Percentiles rank a stretch among this genome's conserved stretches.
These are phyloP conservation scores for Hirtodrosophila trivittata DNA, from an alignment of 2,888 invertebrate genomes.

Conservation along the genomic window DNA sequence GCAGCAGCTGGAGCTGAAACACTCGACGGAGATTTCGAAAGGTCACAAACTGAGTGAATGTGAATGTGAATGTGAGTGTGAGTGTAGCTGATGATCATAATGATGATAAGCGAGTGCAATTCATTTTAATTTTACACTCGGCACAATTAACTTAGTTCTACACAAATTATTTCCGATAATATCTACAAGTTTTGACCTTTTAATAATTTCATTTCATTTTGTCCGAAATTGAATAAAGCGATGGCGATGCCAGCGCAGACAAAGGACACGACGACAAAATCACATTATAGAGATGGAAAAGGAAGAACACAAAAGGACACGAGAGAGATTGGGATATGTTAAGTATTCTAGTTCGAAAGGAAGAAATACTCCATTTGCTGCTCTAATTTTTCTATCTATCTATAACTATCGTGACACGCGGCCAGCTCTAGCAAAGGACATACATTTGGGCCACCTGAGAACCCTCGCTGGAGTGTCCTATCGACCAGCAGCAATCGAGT, in stretches of 20 bases:
- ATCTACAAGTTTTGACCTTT: slow-evolving; percentile 54
- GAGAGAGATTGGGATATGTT: no score
- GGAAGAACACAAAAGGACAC: neutral
- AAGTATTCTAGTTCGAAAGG: no score
- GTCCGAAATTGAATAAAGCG: slow-evolving; percentile 68
- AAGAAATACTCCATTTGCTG: no score
- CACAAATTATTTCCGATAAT: slow-evolving; percentile 66
- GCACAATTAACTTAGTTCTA: slow-evolving; percentile 41
- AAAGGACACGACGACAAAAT: slow-evolving; percentile 14
- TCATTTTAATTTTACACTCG: slow-evolving; percentile 26
- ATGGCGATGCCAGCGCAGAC: slow-evolving; percentile 18
- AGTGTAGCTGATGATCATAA: neutral
- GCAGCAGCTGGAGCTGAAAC: slow-evolving; percentile 20
- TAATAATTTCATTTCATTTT: slow-evolving; percentile 72
- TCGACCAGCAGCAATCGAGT: slow-evolving; percentile 25
- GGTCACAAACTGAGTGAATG: slow-evolving; percentile 18
- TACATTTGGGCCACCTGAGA: slow-evolving; percentile 3
- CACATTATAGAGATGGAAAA: slow-evolving; percentile 9
- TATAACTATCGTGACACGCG: slow-evolving; percentile 18
- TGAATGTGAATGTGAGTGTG: neutral
- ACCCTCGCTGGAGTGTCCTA: slow-evolving; percentile 4
- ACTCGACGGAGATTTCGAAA: slow-evolving; percentile 15
- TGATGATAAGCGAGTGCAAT: slow-evolving; percentile 4
- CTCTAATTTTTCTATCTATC: no score
- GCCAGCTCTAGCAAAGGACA: slow-evolving; percentile 16